phyloP scores from a whole-genome alignment of 2,888 invertebrate genomes.

The Automeris io region DNA sequence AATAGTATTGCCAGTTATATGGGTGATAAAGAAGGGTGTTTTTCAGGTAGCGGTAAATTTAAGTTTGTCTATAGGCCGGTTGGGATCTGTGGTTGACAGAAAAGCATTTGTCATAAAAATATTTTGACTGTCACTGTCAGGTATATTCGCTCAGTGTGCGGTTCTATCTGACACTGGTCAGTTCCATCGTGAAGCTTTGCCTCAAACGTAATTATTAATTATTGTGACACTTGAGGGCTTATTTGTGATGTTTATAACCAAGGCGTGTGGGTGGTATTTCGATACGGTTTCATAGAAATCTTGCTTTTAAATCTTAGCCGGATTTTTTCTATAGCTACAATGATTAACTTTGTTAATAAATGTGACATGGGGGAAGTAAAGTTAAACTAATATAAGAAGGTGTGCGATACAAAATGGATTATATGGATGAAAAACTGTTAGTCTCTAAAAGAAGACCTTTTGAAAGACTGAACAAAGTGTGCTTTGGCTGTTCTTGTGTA shows the following conservation, averaged over 20 bases:
- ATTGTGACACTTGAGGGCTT: conserved; percentile 4
- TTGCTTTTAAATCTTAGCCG: conserved; percentile 5
- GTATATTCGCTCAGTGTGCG: conserved; percentile 45
- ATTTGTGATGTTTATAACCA: neutral
- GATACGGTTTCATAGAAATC: conserved; percentile 3
- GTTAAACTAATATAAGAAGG: too few relatives aligned
- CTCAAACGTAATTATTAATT: conserved; percentile 4
- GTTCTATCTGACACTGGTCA: conserved; percentile 36
- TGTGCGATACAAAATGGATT: too few relatives aligned
- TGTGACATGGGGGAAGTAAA: too few relatives aligned
- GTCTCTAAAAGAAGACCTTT: neutral
- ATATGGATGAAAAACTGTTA: too few relatives aligned
- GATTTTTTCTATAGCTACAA: neutral
- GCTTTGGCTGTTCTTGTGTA: too few relatives aligned
- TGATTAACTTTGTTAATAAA: too few relatives aligned
- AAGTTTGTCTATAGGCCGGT: conserved; percentile 26
- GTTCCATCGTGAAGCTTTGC: conserved; percentile 23
- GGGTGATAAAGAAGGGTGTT: neutral
- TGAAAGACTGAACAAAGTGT: neutral
- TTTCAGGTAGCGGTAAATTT: neutral
- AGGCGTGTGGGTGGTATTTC: neutral
- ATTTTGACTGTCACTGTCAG: conserved; percentile 55
- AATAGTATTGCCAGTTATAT: conserved; percentile 13
- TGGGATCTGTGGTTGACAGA: conserved; percentile 59
- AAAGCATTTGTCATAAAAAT: conserved; percentile 61